Evolutionary conservation across 2,888 invertebrate species (phyloP), one percentile per base, ranked within the genome.

Genomic region (Ophraella communa): DNA sequence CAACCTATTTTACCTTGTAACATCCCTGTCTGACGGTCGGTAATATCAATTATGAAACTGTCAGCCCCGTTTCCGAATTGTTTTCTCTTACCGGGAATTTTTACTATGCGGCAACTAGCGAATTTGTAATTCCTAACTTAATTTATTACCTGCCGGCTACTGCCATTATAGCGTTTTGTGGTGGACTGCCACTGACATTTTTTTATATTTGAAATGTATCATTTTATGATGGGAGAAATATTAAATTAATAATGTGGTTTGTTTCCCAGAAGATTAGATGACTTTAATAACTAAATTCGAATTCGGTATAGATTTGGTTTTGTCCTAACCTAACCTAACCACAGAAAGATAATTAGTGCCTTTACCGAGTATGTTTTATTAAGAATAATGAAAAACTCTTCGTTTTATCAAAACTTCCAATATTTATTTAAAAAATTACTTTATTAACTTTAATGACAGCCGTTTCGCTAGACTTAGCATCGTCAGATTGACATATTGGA

Each of bases 181-280:
- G 60, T 52, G 53, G 30, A 52, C 60, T 60, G 60, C 60, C 60
- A 52, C 60, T 44, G 60, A 60, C 53, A 60, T 60, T 52, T 53
- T 60, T 53, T 33, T n/a, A n/a, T n/a, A n/a, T n/a, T n/a, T 39
- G 5, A 39, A 14, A 39, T 5, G 21, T n/a, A 30, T 39, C 18
- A 59, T 59, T 39, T 49, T 51, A 59, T 59, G 47, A 49, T 35
- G 20, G 49, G 44, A n/a, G 39, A 58, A 54, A 54, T 65, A 62
- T 65, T 35, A 59, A 65, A 62, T 62, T 65, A 65, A 59, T 62
- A 51, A 52, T 60, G 55, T 33, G 60, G 52, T 60, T 39, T 24
- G 30, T 18, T 60, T 60, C 60, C 10, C 3, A 21, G 52, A 60
- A 60, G 52, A 33, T 20, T 39, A 39, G 5, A 39, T 39, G 14